These are phyloP conservation scores for Tetramorium parvispinum DNA, from an alignment of 1,140 invertebrate species.

Conservation along the genomic window DNA sequence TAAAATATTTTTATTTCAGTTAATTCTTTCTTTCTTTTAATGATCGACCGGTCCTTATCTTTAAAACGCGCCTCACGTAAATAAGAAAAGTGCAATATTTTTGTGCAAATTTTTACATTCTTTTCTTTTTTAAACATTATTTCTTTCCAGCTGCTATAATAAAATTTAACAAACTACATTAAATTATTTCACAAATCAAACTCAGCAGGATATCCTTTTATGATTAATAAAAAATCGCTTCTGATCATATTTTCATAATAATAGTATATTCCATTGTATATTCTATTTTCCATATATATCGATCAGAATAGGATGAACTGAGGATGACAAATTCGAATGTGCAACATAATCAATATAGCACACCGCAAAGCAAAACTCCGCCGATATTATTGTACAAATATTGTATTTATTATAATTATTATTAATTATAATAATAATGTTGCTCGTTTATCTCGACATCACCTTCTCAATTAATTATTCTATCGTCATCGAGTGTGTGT, in stretches of 20 bases:
- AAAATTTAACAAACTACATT: not conserved
- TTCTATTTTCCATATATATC: not conserved
- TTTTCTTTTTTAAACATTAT: too few relatives aligned
- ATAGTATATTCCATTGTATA: not conserved
- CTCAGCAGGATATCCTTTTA: not conserved
- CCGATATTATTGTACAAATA: conserved; percentile 85
- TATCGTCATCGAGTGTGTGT: conserved; percentile 25
- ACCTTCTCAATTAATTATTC: conserved; percentile 75
- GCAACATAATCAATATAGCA: conserved; percentile 63
- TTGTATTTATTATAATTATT: conserved; percentile 86
- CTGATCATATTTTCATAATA: not conserved
- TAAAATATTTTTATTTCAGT: too few relatives aligned
- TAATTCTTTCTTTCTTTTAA: too few relatives aligned
- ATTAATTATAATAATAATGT: conserved; percentile 85
- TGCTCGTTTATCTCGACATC: conserved; percentile 79
- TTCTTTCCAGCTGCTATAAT: too few relatives aligned
- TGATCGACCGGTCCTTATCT: too few relatives aligned
- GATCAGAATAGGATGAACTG: conserved; percentile 69
- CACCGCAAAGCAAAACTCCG: conserved; percentile 78
- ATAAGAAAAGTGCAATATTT: not conserved
- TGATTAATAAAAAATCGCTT: not conserved
- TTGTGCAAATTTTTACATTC: not conserved
- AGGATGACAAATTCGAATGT: conserved; percentile 57
- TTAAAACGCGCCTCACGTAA: not conserved
- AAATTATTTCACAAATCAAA: not conserved